Percentiles rank a stretch among this genome's conserved stretches.
These are phyloP conservation scores for Phocides pigmalion DNA, from an alignment of 1,140 invertebrate genomes.

Conservation along the genomic window DNA sequence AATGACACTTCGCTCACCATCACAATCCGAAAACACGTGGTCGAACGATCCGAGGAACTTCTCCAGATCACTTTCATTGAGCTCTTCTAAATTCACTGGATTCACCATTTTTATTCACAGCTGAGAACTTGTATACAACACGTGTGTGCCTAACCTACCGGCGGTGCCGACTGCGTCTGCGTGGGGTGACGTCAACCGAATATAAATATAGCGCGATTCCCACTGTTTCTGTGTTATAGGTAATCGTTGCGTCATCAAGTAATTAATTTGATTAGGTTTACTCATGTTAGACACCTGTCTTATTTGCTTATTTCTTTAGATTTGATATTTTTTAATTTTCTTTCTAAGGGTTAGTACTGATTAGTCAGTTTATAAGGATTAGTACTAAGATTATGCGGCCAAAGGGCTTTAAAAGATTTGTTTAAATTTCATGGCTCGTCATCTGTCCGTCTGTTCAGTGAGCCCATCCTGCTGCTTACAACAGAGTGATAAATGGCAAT, in stretches of 20 bases:
- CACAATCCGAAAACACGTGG: slow-evolving; percentile 76
- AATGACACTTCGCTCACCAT: slow-evolving; percentile 53
- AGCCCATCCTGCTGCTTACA: no score
- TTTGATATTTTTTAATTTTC: background rate
- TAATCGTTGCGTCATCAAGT: background rate
- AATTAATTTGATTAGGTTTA: background rate
- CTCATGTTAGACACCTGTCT: no score
- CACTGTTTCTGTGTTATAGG: slow-evolving; percentile 6
- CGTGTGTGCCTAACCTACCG: slow-evolving; percentile 57
- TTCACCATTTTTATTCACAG: slow-evolving; percentile 43
- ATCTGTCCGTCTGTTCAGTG: no score
- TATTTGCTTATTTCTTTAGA: no score
- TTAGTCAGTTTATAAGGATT: no score
- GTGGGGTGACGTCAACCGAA: slow-evolving; percentile 1
- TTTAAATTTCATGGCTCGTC: no score
- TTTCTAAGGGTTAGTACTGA: no score
- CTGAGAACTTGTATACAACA: slow-evolving; percentile 30
- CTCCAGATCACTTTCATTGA: slow-evolving; percentile 53
- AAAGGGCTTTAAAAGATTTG: no score
- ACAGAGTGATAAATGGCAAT: no score
- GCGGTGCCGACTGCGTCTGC: slow-evolving; percentile 42
- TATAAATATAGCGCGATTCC: slow-evolving; percentile 13
- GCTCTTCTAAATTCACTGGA: slow-evolving; percentile 57
- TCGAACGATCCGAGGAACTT: slow-evolving; percentile 70
- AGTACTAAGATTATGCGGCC: no score